Base-by-base conservation (phyloP, 2,797 vertebrate genomes). In the Etheostoma perlongum region DNA sequence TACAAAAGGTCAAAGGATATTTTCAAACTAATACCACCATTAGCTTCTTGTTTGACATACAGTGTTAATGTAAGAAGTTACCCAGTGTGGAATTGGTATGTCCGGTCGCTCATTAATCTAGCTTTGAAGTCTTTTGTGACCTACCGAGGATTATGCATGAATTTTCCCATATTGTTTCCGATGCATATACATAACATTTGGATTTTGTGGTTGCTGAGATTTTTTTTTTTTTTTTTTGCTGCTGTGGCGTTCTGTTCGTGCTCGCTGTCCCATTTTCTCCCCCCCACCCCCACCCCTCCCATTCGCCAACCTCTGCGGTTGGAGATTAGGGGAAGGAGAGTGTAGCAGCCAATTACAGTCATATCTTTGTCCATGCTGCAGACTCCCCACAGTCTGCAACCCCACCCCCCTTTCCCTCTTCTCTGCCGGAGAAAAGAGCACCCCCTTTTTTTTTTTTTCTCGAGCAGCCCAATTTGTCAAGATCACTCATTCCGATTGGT, bases 1-100 rank as follows among this genome's bases (percentile, higher is more conserved):
- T 77, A 82, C 78, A 87, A 93, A 92, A 94, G 93, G 92, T 95
- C 92, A 91, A 90, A 89, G 91, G 89, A 94, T 91, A 93, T 94
- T 92, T 92, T 90, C 87, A 82, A 92, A 86, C 88, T 90, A 90
- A 93, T 93, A 79, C 90, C 89, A 79, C 72, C 88, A 92, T 93
- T 91, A 93, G 86, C 91, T 89, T 87, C 89, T 85, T 91, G 93
- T 94, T 91, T 93, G 92, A 94, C 91, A 85, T 83, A 88, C 89
- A 90, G 81, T 74, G 81, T 84, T 93, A 93, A 93, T 90, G 84
- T 89, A 87, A 90, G 88, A 93, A 90, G 92, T 88, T 84, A 90
- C 77, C 81, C 89, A 85, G 81, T 88, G 92, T 88, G 88, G 91
- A 91, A 93, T 92, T 92, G 90, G 67, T 86, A 85, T 91, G 92